These are phyloP conservation scores for Phylloscopus whistleri DNA, from an alignment of 2,113 vertebrate genomes.

Conservation along the genomic window DNA sequence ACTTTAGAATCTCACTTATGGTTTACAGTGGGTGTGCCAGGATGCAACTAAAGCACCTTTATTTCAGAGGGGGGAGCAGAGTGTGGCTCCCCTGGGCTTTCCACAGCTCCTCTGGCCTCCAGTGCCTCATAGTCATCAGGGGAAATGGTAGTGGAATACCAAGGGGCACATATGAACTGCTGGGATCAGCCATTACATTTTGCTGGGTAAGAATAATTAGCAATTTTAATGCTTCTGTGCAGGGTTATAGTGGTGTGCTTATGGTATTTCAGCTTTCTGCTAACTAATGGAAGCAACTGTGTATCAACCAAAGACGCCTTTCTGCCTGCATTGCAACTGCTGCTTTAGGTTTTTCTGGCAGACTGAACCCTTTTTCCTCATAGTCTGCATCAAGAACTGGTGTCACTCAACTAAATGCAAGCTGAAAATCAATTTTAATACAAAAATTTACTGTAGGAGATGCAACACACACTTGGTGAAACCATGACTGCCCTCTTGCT, in stretches of 20 bases:
- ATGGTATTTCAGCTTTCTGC: not conserved
- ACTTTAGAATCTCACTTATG: not conserved
- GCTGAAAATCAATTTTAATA: not conserved
- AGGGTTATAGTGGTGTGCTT: not conserved
- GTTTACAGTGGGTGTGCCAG: not conserved
- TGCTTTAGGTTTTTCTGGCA: not conserved
- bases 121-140: not conserved
- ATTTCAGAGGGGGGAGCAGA: not conserved
- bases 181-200: not conserved
- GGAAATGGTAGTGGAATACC: not conserved
- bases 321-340: constrained; percentile 26
- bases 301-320: constrained; percentile 67
- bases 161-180: not conserved
- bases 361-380: not conserved
- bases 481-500: not conserved
- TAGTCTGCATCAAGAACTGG: constrained; percentile 4
- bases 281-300: not conserved
- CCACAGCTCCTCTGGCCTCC: not conserved
- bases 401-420: not conserved
- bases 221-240: not conserved
- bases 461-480: not conserved
- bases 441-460: not conserved
- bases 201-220: not conserved
- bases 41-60: not conserved
- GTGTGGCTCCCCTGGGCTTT: not conserved